These are phyloP conservation scores for Coilia nasus DNA, from an alignment of 2,797 vertebrate species.

Conservation along the genomic window DNA sequence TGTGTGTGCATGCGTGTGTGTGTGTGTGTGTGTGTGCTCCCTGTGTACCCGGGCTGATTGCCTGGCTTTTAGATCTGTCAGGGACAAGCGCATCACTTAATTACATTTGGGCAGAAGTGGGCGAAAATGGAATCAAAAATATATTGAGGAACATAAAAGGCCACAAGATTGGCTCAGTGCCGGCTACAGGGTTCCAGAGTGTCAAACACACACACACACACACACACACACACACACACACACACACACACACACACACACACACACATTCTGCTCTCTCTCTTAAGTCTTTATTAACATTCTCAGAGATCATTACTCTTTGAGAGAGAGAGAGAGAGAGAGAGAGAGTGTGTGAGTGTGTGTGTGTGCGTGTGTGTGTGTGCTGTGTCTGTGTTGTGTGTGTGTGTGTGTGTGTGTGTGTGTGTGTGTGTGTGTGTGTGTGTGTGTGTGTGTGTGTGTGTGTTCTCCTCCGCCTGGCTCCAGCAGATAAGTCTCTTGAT, in stretches of 20 bases:
- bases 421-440: constrained; percentile 9
- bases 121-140: neutral
- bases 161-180: neutral
- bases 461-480: neutral
- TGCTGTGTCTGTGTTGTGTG: neutral
- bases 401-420: constrained; percentile 13
- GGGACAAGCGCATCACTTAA: no score
- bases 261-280: neutral
- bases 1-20: neutral
- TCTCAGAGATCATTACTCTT: constrained; percentile 8
- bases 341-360: neutral
- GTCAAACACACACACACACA: neutral
- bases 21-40: neutral
- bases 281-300: constrained; percentile 2
- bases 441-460: constrained; percentile 13
- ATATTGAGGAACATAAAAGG: neutral
- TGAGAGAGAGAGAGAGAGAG: neutral
- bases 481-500: neutral
- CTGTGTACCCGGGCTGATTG: no score
- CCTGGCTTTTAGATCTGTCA: no score
- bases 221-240: neutral
- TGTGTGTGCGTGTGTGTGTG: neutral
- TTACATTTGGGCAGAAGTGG: no score
- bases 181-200: neutral
- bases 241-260: constrained; percentile 1